phyloP scores from a whole-genome alignment of 2,113 vertebrate species.

The Protobothrops mucrosquamatus region DNA sequence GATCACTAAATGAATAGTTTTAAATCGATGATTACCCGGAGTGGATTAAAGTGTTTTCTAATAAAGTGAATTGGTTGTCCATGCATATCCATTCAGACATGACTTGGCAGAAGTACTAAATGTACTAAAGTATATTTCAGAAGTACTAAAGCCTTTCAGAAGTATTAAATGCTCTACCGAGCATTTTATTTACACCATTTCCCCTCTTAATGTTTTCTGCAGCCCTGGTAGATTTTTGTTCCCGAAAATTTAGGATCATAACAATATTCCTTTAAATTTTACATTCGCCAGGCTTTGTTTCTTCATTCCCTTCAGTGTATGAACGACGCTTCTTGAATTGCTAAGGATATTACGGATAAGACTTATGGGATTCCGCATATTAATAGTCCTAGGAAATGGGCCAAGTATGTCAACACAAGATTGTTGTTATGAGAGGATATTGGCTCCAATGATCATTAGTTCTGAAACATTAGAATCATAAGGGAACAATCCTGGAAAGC shows the following conservation, averaged over 20 bases:
- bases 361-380: constrained; percentile 6
- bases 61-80: neutral
- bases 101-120: neutral
- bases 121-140: too few species aligned
- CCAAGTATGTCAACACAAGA: constrained; percentile 12
- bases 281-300: neutral
- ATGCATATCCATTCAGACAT: neutral
- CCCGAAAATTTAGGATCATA: neutral
- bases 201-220: neutral
- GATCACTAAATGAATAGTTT: too few species aligned
- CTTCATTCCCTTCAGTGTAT: neutral
- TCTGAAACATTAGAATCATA: constrained; percentile 12
- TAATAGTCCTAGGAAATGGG: constrained; percentile 19
- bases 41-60: neutral
- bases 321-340: neutral
- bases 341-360: neutral
- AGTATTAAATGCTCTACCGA: neutral
- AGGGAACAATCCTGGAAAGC: constrained; percentile 1
- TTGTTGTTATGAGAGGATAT: constrained; percentile 20
- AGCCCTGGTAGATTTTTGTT: neutral
- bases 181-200: neutral
- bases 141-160: neutral
- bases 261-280: neutral
- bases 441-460: constrained; percentile 4
- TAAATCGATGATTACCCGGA: neutral